Evolutionary conservation across 2,888 invertebrate species (phyloP).

Genomic region (Apotomis betuletana): DNA sequence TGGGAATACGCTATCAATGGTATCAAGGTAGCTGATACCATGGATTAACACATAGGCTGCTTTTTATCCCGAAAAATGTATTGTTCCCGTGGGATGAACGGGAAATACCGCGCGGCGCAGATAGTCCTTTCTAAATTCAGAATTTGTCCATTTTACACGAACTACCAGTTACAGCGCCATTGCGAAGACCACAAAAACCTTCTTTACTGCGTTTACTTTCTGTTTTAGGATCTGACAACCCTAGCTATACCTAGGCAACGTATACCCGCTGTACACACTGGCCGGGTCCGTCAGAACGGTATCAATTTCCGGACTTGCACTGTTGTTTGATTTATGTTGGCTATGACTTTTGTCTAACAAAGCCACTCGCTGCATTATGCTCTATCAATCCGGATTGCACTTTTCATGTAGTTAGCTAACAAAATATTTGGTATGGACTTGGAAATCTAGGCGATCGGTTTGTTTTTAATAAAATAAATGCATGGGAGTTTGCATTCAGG

Average conservation of each 20-base stretch:
- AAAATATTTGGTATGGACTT: slow-evolving; percentile 14
- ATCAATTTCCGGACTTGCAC: slow-evolving; percentile 75
- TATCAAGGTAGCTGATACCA: too few species aligned
- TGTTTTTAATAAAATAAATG: slow-evolving; percentile 7
- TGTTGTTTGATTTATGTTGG: slow-evolving; percentile 74
- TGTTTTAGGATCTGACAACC: too few species aligned
- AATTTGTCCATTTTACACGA: too few species aligned
- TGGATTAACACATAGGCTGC: too few species aligned
- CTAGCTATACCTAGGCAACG: neutral
- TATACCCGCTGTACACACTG: slow-evolving; percentile 43
- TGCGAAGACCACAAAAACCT: too few species aligned
- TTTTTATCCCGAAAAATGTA: too few species aligned
- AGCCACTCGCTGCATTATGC: slow-evolving; percentile 32
- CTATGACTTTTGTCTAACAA: slow-evolving; percentile 57
- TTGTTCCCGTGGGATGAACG: too few species aligned
- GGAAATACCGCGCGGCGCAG: too few species aligned
- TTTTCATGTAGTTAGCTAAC: slow-evolving; percentile 26
- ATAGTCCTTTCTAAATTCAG: too few species aligned
- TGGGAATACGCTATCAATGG: too few species aligned
- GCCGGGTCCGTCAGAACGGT: slow-evolving; percentile 63
- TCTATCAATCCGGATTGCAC: slow-evolving; percentile 23
- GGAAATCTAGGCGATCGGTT: neutral
- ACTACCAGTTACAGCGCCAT: too few species aligned
- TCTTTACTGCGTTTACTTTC: too few species aligned
- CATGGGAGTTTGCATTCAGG: neutral